These are phyloP conservation scores for Hirtodrosophila alboralis DNA, from an alignment of 2,888 invertebrate genomes.

Conservation along the genomic window DNA sequence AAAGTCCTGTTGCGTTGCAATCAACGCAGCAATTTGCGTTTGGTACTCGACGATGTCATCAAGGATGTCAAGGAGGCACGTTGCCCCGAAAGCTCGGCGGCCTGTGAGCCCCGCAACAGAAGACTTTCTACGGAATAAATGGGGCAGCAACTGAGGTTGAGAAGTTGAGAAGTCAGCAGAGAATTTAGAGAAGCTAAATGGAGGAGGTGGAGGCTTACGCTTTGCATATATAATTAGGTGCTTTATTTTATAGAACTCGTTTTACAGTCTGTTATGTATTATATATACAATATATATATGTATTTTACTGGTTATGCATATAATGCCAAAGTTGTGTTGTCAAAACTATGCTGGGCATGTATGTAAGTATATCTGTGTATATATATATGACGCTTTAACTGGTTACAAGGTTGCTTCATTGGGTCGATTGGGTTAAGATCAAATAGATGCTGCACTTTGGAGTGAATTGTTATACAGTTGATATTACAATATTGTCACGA, in stretches of 20 bases:
- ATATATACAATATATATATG: no score
- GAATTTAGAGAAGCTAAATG: not conserved
- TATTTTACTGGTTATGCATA: no score
- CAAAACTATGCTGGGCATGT: constrained; percentile 14
- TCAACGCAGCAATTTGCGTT: constrained; percentile 36
- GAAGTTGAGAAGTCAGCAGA: not conserved
- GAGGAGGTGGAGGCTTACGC: not conserved
- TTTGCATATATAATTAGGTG: constrained; percentile 27
- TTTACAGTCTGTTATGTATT: constrained; percentile 14
- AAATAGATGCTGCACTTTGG: no score
- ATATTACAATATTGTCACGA: no score
- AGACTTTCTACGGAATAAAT: no score
- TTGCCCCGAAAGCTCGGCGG: constrained; percentile 26
- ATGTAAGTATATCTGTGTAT: not conserved
- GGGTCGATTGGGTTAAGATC: not conserved
- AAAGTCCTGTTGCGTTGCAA: constrained; percentile 53
- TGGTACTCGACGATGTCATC: constrained; percentile 52
- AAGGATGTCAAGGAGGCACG: constrained; percentile 33
- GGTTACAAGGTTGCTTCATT: constrained; percentile 15
- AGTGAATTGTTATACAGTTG: no score
- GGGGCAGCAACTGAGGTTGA: not conserved
- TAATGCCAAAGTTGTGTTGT: not conserved
- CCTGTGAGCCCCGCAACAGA: constrained; percentile 19
- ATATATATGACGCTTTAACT: constrained; percentile 1
- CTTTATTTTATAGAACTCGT: constrained; percentile 53